Base-by-base conservation (phyloP, 2,113 vertebrate species). In the Salminus brasiliensis region DNA sequence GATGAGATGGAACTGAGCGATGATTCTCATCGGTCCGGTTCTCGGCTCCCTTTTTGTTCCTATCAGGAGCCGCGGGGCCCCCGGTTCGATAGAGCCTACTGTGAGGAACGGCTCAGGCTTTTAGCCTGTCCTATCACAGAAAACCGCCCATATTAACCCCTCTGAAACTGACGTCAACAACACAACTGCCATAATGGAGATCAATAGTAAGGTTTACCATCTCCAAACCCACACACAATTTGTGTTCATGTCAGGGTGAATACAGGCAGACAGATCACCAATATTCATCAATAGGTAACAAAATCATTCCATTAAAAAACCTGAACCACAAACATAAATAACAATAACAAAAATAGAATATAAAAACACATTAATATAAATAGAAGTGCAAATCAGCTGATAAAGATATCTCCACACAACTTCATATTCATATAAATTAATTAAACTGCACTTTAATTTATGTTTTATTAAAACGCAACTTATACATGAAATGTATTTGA, bases 41-140 rank as follows among this genome's bases (percentile, higher is more conserved):
- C 65, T 39, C 43, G 34, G 10, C 6, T 80, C 66, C 75, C 83
- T 72, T 91, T 91, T 74, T 92, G 90, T 88, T 65, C 65, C 77
- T 80, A 63, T 69, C 70, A 83, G 66, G 70, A 88, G 83, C 85
- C 80, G 79, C 82, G 78, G 84, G 83, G 69, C 70, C 73, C 67
- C 80, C 23, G 77, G 81, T 89, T 93, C 90, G 86, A 92, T 92
- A 83, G 39, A 36, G 73, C 80, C 89, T 80, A 84, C 88, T 81
- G 59, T 69, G 71, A 79, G 72, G 55, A 47, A 76, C 71, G 49
- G 69, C 81, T 81, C 72, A 66, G n/a, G 43, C 43, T 72, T 25
- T 71, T 62, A 59, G 59, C 39, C 21, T 36, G 81, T 74, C 66
- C 83, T 87, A 87, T 79, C 77, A 88, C 82, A 67, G 84, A 83